Evolutionary conservation across 2,888 invertebrate genomes (phyloP), one percentile per base, ranked within the genome.

Genomic region (Yponomeuta evonymella): DNA sequence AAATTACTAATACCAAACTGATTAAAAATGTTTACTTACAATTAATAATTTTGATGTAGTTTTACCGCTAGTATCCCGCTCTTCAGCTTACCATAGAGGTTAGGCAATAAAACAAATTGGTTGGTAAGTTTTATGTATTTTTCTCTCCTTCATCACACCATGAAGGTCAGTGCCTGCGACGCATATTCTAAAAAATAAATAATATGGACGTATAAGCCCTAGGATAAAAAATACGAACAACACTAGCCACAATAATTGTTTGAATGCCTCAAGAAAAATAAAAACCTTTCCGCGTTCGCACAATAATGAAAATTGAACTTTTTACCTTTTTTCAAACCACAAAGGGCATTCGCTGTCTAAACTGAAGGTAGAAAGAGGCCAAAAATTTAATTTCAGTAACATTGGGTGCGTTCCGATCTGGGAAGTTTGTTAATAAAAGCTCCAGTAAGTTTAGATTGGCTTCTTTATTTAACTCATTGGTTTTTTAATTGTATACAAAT

Each of bases 401-500:
- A 51, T 23, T 29, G 69, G 69, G 69, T 69, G 67, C 67, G 67
- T 48, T 67, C 48, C 69, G 51, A 69, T 51, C 48, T 69, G 69
- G 30, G 67, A 58, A 58, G 69, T 51, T 69, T 69, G 33, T 36
- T 69, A 69, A 69, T 69, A 51, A 69, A 69, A 69, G 30, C 66
- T 65, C 58, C 36, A 11, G 48, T 58, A 73, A 72, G 62, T 72
- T 72, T 70, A 64, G 71, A 73, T 73, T 73, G 73, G 67, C 63
- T 73, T 71, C 71, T 71, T 71, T n/a, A 48, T 48, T 67, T 23
- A 67, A 67, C 48, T 67, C 48, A n/a, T 48, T 67, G 43, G 10
- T 9, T 67, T 43, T 58, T 58, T 15, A 58, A 58, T 58, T 58
- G 6, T 15, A 15, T 58, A 15, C 51, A 3, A 15, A 58, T 58